Evolutionary conservation across 2,888 invertebrate species (phyloP), one percentile per base, ranked within the genome.

Genomic region (Cotesia congregata): DNA sequence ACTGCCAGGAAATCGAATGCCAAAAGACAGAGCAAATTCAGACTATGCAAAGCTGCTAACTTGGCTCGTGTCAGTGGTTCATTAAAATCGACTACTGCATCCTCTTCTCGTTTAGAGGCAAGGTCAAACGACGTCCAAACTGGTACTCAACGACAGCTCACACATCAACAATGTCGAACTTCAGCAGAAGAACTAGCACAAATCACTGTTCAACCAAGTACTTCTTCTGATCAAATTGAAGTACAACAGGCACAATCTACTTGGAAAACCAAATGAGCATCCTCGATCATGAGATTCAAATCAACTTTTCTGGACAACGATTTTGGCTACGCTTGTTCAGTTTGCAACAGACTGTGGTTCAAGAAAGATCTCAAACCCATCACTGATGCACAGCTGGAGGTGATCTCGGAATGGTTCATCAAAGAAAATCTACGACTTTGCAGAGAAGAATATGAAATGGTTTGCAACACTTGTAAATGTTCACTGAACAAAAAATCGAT

Each of bases 211-310:
- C 75, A 79, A 79, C 72, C 78, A 76, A 41, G 77, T 78, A 78
- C 75, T 75, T 79, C 74, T 79, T 50, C 70, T 75, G 79, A 79
- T 79, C 78, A 70, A 78, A 70, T 78, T 79, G 78, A 78, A 79
- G 76, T 77, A 50, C 67, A 75, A 72, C 30, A 30, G 30, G 80
- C 65, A 83, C 84, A 84, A 83, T 81, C 81, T 38, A 83, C 81
- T 69, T 83, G 83, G 84, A 81, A 84, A 39, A 86, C 61, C 40
- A 85, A 86, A 86, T 86, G 85, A 85, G 0, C 81, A 50, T 83
- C 78, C 5, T 84, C 86, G 15, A 86, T 85, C 30, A 78, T 80
- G 84, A 83, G 75, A 62, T 62, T 62, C 17, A 62, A 62, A 62
- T 62, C 62, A 15, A 62, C 62, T 62, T 86, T 85, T 15, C 39